phyloP scores from a whole-genome alignment of 2,888 invertebrate genomes.

The Cephalotes varians region DNA sequence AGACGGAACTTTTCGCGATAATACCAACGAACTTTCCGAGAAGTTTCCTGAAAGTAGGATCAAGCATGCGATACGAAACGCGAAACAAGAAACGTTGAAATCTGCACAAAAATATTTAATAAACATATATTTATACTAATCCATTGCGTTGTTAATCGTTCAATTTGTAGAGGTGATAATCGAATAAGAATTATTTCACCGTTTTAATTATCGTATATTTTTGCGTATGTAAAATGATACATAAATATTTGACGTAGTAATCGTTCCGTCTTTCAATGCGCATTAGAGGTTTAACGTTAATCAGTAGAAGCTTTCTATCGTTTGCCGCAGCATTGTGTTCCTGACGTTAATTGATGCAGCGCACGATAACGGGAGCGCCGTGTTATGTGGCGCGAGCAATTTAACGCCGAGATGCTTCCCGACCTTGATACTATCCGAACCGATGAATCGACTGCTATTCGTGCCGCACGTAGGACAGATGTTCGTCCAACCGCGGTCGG shows the following conservation, averaged over 20 bases:
- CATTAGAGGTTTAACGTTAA: constrained; percentile 26
- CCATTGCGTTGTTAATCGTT: background rate
- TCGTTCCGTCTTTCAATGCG: constrained; percentile 15
- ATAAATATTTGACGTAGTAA: constrained; percentile 11
- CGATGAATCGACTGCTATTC: constrained; percentile 66
- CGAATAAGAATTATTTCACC: background rate
- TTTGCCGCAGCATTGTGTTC: constrained; percentile 29
- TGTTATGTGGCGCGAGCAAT: constrained; percentile 26
- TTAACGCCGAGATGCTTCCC: constrained; percentile 60
- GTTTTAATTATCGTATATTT: background rate
- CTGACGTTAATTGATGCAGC: constrained; percentile 46
- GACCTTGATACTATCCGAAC: constrained; percentile 67
- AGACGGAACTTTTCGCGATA: constrained; percentile 21
- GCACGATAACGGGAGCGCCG: constrained; percentile 23
- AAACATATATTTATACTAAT: background rate
- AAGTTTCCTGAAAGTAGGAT: constrained; percentile 6
- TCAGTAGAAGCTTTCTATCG: constrained; percentile 26
- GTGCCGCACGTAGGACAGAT: constrained; percentile 68
- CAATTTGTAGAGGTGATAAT: background rate
- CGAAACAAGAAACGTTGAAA: background rate
- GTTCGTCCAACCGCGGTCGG: constrained; percentile 70
- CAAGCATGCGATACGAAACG: background rate
- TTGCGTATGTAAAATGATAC: background rate
- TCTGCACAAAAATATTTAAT: background rate
- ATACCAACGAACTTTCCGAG: background rate